A percentile compares a stretch with the other conserved stretches of the same genome.
Conservation (phyloP, 2,888 invertebrate genomes). For the Maniola hyperantus region DNA sequence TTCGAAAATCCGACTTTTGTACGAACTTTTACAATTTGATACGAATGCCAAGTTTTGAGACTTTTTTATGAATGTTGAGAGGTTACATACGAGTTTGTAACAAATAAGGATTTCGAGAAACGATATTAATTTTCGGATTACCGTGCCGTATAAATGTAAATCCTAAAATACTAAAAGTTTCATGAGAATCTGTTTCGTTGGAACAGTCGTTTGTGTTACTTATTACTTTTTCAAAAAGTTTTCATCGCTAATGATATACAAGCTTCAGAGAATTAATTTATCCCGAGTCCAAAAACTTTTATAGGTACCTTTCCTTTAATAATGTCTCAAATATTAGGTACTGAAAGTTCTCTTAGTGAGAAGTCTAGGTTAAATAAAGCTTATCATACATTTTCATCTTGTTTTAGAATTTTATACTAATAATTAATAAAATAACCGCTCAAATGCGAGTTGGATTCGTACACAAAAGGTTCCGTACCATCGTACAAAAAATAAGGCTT, state of each 20-base stretch:
- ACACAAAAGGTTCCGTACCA: too few species aligned
- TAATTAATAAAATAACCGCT: too few species aligned
- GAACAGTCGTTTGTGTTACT: not conserved
- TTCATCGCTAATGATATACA: not conserved
- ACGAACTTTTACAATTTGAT: constrained; percentile 23
- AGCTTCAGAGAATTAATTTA: not conserved
- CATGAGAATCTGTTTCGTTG: constrained; percentile 3
- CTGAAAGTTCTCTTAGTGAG: too few species aligned
- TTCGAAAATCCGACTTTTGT: not conserved
- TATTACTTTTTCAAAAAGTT: constrained; percentile 9
- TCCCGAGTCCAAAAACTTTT: not conserved
- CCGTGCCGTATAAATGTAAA: constrained; percentile 6
- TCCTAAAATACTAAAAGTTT: constrained; percentile 15
- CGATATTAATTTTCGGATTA: not conserved
- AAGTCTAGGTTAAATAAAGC: too few species aligned
- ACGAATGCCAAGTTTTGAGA: constrained; percentile 29
- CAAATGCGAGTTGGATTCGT: too few species aligned
- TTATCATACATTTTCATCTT: too few species aligned
- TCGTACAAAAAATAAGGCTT: too few species aligned
- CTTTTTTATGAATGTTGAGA: constrained; percentile 21
- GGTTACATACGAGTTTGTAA: constrained; percentile 15
- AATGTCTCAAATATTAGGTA: too few species aligned
- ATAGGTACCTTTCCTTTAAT: not conserved
- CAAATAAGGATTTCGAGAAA: constrained; percentile 18
- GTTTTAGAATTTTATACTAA: too few species aligned